Conservation (phyloP, 2,113 vertebrate genomes). For the Halichoerus grypus region DNA sequence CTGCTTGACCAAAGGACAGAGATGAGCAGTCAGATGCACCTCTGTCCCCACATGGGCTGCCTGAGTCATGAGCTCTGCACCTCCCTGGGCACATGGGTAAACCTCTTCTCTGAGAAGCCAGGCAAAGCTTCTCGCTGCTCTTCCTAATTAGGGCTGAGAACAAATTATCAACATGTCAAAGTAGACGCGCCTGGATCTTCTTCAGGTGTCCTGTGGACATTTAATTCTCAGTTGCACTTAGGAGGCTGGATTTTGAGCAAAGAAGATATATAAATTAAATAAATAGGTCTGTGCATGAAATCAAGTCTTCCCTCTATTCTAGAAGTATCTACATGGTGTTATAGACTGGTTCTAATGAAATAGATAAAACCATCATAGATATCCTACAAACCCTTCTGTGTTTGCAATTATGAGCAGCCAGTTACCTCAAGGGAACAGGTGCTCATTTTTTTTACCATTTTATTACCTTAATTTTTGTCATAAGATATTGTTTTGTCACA, state of each 20-base stretch:
- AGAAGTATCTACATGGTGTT: not conserved
- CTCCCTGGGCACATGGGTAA: no score
- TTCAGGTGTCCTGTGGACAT: not conserved
- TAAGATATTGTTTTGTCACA: not conserved
- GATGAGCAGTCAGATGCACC: not conserved
- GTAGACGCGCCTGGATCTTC: not conserved
- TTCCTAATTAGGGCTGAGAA: not conserved
- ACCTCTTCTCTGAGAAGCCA: not conserved
- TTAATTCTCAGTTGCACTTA: no score
- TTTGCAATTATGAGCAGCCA: not conserved
- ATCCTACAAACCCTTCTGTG: not conserved
- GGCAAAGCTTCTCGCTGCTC: no score
- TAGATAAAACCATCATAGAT: not conserved
- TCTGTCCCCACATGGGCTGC: no score
- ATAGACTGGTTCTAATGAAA: not conserved
- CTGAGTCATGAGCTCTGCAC: rapidly evolving
- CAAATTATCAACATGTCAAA: not conserved
- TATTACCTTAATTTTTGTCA: not conserved
- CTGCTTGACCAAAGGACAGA: not conserved
- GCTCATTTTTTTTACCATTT: not conserved
- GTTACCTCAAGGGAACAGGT: not conserved
- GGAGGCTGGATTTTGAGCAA: not conserved
- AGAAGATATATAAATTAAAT: not conserved
- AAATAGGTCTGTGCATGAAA: not conserved
- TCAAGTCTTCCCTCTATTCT: not conserved